Conservation (phyloP, 1,140 invertebrate species). For the Drosophila elegans region DNA sequence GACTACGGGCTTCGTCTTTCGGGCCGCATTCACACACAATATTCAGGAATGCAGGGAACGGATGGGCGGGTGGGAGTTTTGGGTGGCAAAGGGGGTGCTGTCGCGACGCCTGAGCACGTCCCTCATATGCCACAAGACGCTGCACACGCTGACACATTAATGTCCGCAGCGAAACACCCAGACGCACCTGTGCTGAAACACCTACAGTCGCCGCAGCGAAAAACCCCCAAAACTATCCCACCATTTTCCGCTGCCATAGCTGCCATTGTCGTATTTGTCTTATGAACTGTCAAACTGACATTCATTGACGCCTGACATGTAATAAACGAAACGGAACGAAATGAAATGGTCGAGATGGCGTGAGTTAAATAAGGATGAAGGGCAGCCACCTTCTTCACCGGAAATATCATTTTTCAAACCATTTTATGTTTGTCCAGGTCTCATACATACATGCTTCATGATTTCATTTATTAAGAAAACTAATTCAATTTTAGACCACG, state of each 20-base stretch:
- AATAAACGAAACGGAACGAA: constrained; percentile 60
- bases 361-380: neutral
- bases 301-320: constrained; percentile 77
- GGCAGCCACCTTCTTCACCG: neutral
- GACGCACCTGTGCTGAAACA: constrained; percentile 38
- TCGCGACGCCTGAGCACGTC: constrained; percentile 43
- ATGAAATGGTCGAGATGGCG: constrained; percentile 26
- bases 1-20: constrained; percentile 15
- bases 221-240: constrained; percentile 33
- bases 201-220: constrained; percentile 1
- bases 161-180: constrained; percentile 58
- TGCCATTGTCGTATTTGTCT: constrained; percentile 72
- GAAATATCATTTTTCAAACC: constrained; percentile 63
- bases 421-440: constrained; percentile 24
- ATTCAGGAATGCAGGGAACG: constrained; percentile 32
- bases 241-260: neutral
- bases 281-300: constrained; percentile 78
- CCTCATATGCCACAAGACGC: constrained; percentile 49
- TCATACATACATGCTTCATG: neutral
- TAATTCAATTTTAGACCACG: constrained; percentile 30
- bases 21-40: constrained; percentile 34
- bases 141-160: constrained; percentile 62
- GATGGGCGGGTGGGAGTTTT: neutral
- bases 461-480: constrained; percentile 45
- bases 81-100: constrained; percentile 4